Base-by-base conservation (phyloP, 2,888 invertebrate species). In the Dryocosmus kuriphilus region DNA sequence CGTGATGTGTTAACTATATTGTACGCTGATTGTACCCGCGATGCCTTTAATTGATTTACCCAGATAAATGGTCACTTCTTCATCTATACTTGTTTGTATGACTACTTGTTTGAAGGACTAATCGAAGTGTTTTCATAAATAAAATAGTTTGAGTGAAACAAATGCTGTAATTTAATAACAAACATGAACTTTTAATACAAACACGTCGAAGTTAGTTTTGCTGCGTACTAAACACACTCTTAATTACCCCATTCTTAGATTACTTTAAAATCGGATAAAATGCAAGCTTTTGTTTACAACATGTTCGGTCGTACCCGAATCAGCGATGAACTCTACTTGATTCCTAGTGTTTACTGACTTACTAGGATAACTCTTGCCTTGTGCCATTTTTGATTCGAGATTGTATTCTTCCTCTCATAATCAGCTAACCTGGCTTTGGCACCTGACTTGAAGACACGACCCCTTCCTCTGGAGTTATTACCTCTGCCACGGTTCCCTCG, bases 291-390 rank as follows among this genome's bases (percentile, higher is more conserved):
- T 75, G n/a, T 75, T 82, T 0, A 79, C 78, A 46, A 82, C 76
- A 35, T 82, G 80, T 24, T 85, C 81, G 4, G 83, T 82, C 32
- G 82, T 80, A 30, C 82, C 83, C 51, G 82, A 83, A 76, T 84
- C 83, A 32, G 82, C 81, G n/a, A 83, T 78, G 67, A 84, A 82
- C n/a, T 77, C 51, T 77, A 51, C 75, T 11, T 46, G 71, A 16
- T 30, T 38, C 38, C 57, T 57, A 55, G 55, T 35, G 14, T 62
- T 65, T 27, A 63, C 19, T 38, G n/a, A 75, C 63, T 63, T 77
- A 22, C 61, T 63, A 7, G 32, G 63, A 46, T 16, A n/a, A 63
- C 11, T 63, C 51, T 55, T 65, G 35, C 62, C 22, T 62, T 62
- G 51, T 22, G 65, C 24, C n/a, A 67, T 38, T 19, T 61, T 16